Base-by-base conservation (phyloP, 1,140 invertebrate species). In the Rhizoglyphus robini region DNA sequence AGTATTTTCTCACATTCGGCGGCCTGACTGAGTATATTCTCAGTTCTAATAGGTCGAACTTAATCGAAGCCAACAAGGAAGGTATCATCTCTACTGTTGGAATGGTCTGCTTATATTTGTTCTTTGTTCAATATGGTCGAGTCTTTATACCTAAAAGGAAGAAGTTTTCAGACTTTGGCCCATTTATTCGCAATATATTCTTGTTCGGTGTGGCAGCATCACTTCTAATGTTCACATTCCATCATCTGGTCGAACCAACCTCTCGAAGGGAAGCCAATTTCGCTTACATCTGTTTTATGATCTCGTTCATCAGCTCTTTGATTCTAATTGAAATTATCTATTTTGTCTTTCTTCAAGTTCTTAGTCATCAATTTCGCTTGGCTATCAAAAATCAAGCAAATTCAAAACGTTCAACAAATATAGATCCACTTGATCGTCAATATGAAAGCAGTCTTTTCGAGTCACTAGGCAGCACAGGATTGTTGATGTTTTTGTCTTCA, bases 21-120 rank as follows among this genome's bases (percentile, higher is more conserved):
- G 83, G 83, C 8, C 72, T 90, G 8, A 79, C 83, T 51, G 70
- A 83, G 1, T 93, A 85, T 80, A 82, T 95, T 15, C 79, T 93
- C 49, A 11, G 29, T 51, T 79, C 81, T 46, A 71, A 74, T 13
- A 74, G 76, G 76, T 83, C 57, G 29, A 81, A 81, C 70, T 80
- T 93, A 57, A 47, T 95, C 0, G 78, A 82, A 65, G 86, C 90
- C 0, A 97, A 97, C 76, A 81, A 88, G 69, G 93, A 96, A 80
- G 93, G 93, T 0, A 78, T 96, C 41, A 81, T 84, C 34, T 93
- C 92, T 0, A 78, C 83, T 31, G 76, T 86, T 2, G 93, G 93
- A 1, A 96, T 92, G 75, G 74, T 92, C 15, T 81, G 83, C 3
- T 74, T 96, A 1, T 95, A 92, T 74, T 79, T 93, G 60, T 78